Base-by-base conservation (phyloP, 2,113 vertebrate species). In the Prunella himalayana region DNA sequence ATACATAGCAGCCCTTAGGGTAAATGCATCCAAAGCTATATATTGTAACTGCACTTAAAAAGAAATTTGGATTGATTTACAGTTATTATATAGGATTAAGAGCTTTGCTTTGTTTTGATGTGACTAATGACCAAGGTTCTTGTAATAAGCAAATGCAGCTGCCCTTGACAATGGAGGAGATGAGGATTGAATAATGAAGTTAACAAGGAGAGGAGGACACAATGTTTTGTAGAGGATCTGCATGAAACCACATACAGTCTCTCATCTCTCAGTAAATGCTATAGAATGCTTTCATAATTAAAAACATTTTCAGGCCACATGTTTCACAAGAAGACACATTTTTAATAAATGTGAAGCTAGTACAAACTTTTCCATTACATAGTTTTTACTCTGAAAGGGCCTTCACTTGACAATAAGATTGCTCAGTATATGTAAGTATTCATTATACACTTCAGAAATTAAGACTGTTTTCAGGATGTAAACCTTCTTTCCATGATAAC, bases 131-230 rank as follows among this genome's bases (percentile, higher is more conserved):
- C 88, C 53, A 77, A 82, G 42, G 56, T 86, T 95, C 90, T 94
- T 93, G 61, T 93, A 96, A 96, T 80, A 92, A 95, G 92, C 84
- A 94, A 96, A 94, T 71, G 90, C 97, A 97, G 94, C 90, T 97
- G 95, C 95, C 93, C 77, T 93, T 96, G 95, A 96, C 94, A 95
- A 96, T 94, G 89, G 95, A 93, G 65, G 71, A 82, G 68, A 80
- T 50, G 86, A 79, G 31, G 77, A 69, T 42, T 91, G 68, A 64
- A 77, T 83, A 91, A 96, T 86, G 83, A 91, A 76, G 41, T 90
- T 95, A 96, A 90, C 51, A 83, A 86, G 80, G 65, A 60, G 28
- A 13, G 27, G 44, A 91, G 44, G 70, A 72, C 60, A 69, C 33
- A 49, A 10, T 44, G 54, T 79, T 91, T 93, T 44, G 64, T 73